phyloP scores from a whole-genome alignment of 2,797 vertebrate species.

The Sebastes baramenuke region DNA sequence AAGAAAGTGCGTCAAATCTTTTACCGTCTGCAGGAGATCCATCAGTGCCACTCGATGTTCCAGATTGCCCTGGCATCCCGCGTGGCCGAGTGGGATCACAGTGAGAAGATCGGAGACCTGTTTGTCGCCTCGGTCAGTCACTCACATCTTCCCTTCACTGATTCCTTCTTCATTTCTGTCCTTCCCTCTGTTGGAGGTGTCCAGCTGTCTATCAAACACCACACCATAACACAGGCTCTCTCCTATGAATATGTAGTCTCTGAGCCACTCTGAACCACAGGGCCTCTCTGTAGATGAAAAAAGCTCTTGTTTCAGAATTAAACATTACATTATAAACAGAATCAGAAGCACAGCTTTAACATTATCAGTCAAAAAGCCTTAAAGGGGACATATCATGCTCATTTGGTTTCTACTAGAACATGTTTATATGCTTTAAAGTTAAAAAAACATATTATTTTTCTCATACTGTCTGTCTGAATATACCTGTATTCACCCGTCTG shows the following conservation, averaged over 20 bases:
- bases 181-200: background rate
- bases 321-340: background rate
- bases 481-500: too few species aligned
- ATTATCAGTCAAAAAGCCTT: background rate
- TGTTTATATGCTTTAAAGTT: too few species aligned
- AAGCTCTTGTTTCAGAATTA: background rate
- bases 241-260: background rate
- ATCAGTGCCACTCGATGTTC: constrained; percentile 94
- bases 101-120: constrained; percentile 91
- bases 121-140: constrained; percentile 91
- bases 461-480: too few species aligned
- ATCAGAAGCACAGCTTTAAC: background rate
- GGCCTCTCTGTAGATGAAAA: background rate
- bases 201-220: background rate
- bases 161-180: background rate
- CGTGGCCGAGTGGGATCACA: constrained; percentile 89
- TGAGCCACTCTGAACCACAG: background rate
- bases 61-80: constrained; percentile 90
- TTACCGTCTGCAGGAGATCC: constrained; percentile 88
- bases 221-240: background rate
- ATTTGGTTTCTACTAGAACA: too few species aligned
- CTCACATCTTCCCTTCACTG: background rate
- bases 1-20: constrained; percentile 89
- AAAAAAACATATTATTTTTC: too few species aligned
- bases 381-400: background rate